Percentiles rank a stretch among this genome's conserved stretches.
Conservation (phyloP, 2,888 invertebrate species). For the Lepidonotus clava region DNA sequence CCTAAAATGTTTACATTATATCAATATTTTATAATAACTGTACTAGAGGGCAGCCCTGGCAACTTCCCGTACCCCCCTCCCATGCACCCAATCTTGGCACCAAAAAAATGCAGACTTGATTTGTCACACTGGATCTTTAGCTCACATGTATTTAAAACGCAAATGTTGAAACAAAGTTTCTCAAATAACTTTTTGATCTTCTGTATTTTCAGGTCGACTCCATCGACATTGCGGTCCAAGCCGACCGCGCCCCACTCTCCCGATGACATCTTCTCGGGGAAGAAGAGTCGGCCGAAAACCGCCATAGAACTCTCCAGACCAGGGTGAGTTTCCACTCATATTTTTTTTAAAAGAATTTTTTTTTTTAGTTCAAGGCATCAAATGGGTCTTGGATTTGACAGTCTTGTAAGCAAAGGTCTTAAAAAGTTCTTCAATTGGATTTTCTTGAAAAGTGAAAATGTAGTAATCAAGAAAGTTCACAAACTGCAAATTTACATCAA, state of each 20-base stretch:
- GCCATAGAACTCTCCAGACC: conserved; percentile 23
- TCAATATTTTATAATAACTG: too few species aligned
- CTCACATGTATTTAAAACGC: too few species aligned
- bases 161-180: too few species aligned
- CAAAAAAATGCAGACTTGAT: not conserved
- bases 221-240: not conserved
- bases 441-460: not conserved
- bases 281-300: conserved; percentile 3
- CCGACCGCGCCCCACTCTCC: not conserved
- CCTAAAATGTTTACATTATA: too few species aligned
- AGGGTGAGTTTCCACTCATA: not conserved
- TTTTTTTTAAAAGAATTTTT: not conserved
- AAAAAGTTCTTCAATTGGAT: not conserved
- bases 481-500: too few species aligned
- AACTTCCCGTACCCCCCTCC: not conserved
- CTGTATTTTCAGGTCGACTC: conserved; percentile 41
- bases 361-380: not conserved
- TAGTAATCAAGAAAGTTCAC: too few species aligned
- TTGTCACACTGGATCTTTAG: not conserved
- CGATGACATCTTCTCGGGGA: not conserved
- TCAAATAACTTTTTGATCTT: too few species aligned
- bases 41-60: too few species aligned
- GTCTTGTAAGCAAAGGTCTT: too few species aligned
- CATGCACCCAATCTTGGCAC: not conserved
- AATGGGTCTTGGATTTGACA: too few species aligned